phyloP scores from a whole-genome alignment of 2,113 vertebrate genomes.

The Danionella cerebrum region DNA sequence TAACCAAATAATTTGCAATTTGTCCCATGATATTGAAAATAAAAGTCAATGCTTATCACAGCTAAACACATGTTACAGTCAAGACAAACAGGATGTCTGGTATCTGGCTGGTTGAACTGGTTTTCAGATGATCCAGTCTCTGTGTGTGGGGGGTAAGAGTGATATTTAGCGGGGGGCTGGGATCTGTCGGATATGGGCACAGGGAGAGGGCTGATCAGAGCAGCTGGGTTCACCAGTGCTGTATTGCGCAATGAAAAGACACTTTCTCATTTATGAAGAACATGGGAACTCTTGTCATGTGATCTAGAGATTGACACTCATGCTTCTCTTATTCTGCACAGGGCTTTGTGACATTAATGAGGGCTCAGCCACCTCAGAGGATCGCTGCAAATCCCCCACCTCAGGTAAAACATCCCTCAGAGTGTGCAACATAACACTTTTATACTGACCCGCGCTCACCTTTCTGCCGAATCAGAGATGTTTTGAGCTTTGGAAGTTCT shows the following conservation, averaged over 20 bases:
- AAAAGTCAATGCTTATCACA: too few species aligned
- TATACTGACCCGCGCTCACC: neutral
- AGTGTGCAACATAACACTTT: neutral
- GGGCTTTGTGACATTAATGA: slow-evolving; percentile 96
- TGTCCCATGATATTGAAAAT: too few species aligned
- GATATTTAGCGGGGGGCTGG: slow-evolving; percentile 52
- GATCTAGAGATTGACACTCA: neutral
- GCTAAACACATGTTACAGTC: slow-evolving; percentile 6
- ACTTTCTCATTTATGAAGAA: too few species aligned
- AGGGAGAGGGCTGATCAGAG: slow-evolving; percentile 50
- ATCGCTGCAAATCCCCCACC: slow-evolving; percentile 96
- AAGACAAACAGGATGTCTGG: slow-evolving; percentile 19
- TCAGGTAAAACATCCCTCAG: slow-evolving; percentile 79
- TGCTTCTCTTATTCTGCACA: slow-evolving; percentile 40
- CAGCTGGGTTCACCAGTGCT: slow-evolving; percentile 57
- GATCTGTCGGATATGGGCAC: slow-evolving; percentile 51
- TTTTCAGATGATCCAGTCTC: slow-evolving; percentile 17
- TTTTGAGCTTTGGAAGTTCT: neutral
- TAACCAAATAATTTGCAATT: too few species aligned
- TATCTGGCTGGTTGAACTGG: slow-evolving; percentile 20
- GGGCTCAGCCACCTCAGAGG: slow-evolving; percentile 81
- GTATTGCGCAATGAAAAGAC: too few species aligned
- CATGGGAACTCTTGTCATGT: neutral
- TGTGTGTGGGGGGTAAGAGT: slow-evolving; percentile 21
- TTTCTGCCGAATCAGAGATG: neutral